Conservation (phyloP, 2,797 vertebrate genomes). For the Zenarchopterus dispar region DNA sequence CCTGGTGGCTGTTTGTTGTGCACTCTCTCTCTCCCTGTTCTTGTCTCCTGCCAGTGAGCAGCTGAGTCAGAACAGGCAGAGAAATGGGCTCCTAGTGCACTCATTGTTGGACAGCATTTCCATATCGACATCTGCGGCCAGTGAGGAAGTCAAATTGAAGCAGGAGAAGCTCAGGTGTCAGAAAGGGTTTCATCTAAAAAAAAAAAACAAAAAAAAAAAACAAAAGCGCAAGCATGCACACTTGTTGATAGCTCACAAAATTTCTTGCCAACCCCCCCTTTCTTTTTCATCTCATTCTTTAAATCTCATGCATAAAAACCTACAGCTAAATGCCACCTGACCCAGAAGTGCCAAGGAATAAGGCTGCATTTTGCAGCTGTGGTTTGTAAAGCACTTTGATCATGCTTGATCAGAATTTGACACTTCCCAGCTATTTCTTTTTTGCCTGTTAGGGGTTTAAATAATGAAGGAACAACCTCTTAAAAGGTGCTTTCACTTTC, state of each 20-base stretch:
- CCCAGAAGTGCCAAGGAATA: slow-evolving; percentile 61
- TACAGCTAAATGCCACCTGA: slow-evolving; percentile 56
- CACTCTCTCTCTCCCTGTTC: slow-evolving; percentile 10
- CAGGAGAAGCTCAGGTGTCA: slow-evolving; percentile 68
- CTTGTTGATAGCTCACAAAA: slow-evolving; percentile 43
- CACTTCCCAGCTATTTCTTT: slow-evolving; percentile 44
- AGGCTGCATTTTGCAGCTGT: slow-evolving; percentile 51
- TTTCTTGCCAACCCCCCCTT: slow-evolving; percentile 37
- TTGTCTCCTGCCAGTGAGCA: slow-evolving; percentile 42
- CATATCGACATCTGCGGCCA: slow-evolving; percentile 68
- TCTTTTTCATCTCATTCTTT: slow-evolving; percentile 11
- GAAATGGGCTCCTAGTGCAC: slow-evolving; percentile 53
- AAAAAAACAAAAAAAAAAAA: slow-evolving; percentile 27
- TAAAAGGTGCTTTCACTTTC: slow-evolving; percentile 61
- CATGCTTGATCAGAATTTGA: slow-evolving; percentile 65
- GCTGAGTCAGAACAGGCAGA: slow-evolving; percentile 40
- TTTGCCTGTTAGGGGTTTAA: slow-evolving; percentile 63
- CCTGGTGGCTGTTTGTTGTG: slow-evolving; percentile 29
- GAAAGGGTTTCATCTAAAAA: slow-evolving; percentile 51
- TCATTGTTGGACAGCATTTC: slow-evolving; percentile 61
- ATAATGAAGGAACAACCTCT: slow-evolving; percentile 62
- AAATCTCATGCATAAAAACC: slow-evolving; percentile 23
- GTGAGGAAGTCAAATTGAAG: slow-evolving; percentile 58
- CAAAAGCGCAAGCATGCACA: slow-evolving; percentile 21
- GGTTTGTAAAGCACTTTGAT: slow-evolving; percentile 71